These are phyloP conservation scores for Zoanthus sansibaricus DNA, from an alignment of 92 coral and sea anemone genomes.

Conservation along the genomic window DNA sequence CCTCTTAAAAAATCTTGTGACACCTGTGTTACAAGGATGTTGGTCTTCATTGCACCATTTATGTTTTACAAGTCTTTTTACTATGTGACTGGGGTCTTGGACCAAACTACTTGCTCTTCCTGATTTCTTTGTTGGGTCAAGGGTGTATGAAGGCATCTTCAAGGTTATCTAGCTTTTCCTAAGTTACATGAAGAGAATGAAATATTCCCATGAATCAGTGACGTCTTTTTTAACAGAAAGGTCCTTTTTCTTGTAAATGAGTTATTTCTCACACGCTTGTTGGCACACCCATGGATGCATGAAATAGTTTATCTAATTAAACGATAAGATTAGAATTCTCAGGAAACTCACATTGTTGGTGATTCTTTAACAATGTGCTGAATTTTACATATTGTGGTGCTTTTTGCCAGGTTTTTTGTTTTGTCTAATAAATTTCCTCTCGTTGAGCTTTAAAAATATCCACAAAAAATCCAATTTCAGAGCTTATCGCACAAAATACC, in stretches of 20 bases:
- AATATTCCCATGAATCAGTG: background rate
- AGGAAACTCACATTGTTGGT: no score
- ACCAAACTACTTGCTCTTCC: background rate
- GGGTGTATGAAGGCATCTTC: background rate
- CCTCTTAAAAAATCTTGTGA: no score
- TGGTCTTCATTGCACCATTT: conserved; percentile 54
- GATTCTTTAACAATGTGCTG: background rate
- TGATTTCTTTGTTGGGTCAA: background rate
- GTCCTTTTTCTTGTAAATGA: background rate
- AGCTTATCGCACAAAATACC: no score
- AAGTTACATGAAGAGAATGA: background rate
- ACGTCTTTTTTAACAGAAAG: background rate
- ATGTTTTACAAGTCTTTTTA: background rate
- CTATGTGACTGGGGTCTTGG: background rate
- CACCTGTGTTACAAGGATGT: conserved; percentile 31
- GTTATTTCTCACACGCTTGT: background rate
- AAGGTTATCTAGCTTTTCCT: background rate
- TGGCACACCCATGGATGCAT: no score
- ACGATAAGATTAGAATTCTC: no score
- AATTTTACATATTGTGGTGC: no score
- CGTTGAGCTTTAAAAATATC: background rate
- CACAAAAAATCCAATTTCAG: no score
- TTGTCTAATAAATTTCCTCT: background rate
- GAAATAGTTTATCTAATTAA: no score
- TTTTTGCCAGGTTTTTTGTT: background rate